Base-by-base conservation (phyloP, 2,888 invertebrate species). In the Megaustenia siamemsis region DNA sequence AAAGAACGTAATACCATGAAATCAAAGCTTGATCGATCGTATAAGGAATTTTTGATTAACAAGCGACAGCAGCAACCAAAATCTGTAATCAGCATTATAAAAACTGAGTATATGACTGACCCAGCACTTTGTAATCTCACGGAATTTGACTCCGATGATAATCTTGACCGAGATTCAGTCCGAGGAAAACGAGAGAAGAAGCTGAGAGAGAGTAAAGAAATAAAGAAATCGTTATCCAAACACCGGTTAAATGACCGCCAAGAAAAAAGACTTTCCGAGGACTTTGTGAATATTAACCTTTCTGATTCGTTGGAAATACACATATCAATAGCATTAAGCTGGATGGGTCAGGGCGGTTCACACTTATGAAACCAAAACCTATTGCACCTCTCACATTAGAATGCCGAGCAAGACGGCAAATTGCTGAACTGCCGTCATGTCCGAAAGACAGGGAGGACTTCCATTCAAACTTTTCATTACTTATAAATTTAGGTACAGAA, bases 391-490 rank as follows among this genome's bases (percentile, higher is more conserved):
- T 86, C 18, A 85, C 86, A n/a, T 3, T 45, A 28, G 86, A 86
- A 24, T 84, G 75, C 40, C 73, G 84, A 21, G 69, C 86, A 32
- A 82, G 87, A 32, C 60, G 87, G 63, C 86, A 87, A 56, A 85
- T 86, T 69, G 53, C 83, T 1, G 85, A 86, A 15, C 87, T 86
- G 12, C 77, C 87, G 10, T 89, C 89, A 28, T 91, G 92, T 86
- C 90, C 93, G 0, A 85, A 87, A 82, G 93, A 93, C 10, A 86
- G 93, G 79, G 85, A 89, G 45, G 89, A 87, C 18, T 93, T 93
- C 86, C 90, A 91, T 75, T 89, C 96, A 92, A 96, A 96, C 0
- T 96, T 97, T 93, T 96, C 96, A 90, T 95, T 96, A 94, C 95
- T 97, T 82, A 96, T 97, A 90, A 96, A 96, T 91, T 95, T 97